These are phyloP conservation scores for Eulemur rufifrons DNA, from an alignment of 2,113 vertebrate species.

Conservation along the genomic window DNA sequence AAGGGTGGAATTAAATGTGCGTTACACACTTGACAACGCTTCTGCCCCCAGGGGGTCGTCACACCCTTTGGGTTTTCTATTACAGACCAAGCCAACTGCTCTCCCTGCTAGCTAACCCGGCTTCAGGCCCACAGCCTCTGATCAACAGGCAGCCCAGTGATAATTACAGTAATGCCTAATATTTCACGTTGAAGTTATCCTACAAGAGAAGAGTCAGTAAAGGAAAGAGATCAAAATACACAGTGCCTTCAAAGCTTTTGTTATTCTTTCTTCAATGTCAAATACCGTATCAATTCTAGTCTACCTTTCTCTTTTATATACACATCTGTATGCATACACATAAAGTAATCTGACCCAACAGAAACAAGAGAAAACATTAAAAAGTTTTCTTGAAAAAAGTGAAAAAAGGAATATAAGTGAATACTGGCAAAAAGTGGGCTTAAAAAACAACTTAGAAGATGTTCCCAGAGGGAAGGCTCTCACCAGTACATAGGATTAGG, in stretches of 20 bases:
- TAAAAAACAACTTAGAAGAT: not conserved
- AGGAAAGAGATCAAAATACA: not conserved
- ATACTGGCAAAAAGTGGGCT: conserved; percentile 2
- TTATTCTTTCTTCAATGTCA: conserved; percentile 17
- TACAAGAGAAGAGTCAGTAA: conserved; percentile 6
- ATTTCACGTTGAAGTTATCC: conserved; percentile 18
- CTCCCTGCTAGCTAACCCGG: not conserved
- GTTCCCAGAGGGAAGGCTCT: not conserved
- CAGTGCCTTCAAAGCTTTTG: conserved; percentile 28
- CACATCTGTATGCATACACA: not conserved
- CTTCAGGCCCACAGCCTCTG: not conserved
- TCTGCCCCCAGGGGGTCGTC: not conserved
- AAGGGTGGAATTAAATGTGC: conserved; percentile 34
- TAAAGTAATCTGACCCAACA: not conserved
- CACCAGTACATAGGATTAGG: not conserved
- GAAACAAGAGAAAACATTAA: conserved; percentile 31
- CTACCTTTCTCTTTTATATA: not conserved
- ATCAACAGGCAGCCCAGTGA: not conserved
- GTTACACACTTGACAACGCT: conserved; percentile 30
- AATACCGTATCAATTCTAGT: not conserved
- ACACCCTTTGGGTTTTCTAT: not conserved
- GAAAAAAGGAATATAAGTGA: not conserved
- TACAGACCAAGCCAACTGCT: not conserved
- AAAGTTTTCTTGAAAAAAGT: not conserved
- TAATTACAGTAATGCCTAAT: conserved; percentile 7